These are phyloP conservation scores for Myiagra hebetior DNA, from an alignment of 2,113 vertebrate species.

Conservation along the genomic window DNA sequence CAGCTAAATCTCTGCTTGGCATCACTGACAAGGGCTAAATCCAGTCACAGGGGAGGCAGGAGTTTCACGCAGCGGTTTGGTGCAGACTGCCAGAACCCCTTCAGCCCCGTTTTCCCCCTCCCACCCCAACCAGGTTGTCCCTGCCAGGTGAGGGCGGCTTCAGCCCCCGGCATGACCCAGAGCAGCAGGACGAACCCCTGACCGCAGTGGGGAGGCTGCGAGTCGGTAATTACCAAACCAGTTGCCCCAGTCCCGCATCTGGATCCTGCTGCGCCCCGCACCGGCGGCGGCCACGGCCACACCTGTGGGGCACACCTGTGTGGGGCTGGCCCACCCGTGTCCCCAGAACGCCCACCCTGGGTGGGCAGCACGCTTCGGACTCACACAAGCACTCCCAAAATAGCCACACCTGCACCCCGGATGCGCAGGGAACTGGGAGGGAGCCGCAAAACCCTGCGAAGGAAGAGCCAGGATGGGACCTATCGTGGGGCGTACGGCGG, in stretches of 20 bases:
- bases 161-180: not conserved
- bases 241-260: not conserved
- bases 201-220: not conserved
- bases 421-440: not conserved
- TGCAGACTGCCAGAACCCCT: not conserved
- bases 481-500: fast-evolving
- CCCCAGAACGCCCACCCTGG: not conserved
- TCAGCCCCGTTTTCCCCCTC: not conserved
- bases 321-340: not conserved
- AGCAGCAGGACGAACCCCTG: not conserved
- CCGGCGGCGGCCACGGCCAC: not conserved
- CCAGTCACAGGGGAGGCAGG: not conserved
- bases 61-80: not conserved
- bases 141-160: not conserved
- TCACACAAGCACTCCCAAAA: not conserved
- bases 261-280: not conserved
- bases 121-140: not conserved
- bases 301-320: not conserved
- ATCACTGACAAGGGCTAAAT: not conserved
- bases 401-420: not conserved
- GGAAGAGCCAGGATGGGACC: not conserved
- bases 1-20: not conserved
- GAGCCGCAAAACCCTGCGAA: not conserved
- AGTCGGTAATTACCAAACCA: not conserved
- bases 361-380: not conserved